A percentile compares a stretch with the other conserved stretches of the same genome.
Conservation (phyloP, 2,113 vertebrate species). For the Callipepla californica region DNA sequence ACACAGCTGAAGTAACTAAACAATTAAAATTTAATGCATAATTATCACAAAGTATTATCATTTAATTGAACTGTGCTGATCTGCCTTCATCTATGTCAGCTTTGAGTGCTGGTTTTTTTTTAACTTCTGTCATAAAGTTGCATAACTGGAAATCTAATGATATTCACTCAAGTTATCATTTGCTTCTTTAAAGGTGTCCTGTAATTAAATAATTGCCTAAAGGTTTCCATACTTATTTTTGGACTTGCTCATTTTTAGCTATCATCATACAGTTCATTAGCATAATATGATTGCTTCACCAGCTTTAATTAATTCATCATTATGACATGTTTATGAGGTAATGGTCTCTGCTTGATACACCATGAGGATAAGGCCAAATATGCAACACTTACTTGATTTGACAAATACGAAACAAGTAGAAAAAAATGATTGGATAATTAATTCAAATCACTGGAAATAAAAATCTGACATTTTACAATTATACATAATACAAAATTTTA, state of each 20-base stretch:
- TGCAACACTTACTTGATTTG: not conserved
- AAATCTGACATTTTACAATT: not conserved
- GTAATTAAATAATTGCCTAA: conserved; percentile 50
- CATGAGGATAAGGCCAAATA: not conserved
- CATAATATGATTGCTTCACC: not conserved
- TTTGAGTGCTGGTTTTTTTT: not conserved
- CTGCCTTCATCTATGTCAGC: not conserved
- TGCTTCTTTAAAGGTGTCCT: not conserved
- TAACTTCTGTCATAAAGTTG: not conserved
- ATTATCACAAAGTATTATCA: not conserved
- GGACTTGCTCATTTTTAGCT: conserved; percentile 39
- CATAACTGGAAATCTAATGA: conserved; percentile 5
- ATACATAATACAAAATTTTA: not conserved
- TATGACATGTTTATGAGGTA: not conserved
- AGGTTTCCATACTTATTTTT: conserved; percentile 6
- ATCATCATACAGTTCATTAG: conserved; percentile 10
- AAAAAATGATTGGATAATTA: not conserved
- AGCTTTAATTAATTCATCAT: conserved; percentile 36
- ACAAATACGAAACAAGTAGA: not conserved
- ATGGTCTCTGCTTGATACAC: not conserved
- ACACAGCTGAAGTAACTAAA: not conserved
- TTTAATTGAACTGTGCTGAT: not conserved
- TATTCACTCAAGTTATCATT: not conserved
- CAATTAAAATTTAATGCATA: not conserved
- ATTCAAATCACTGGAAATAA: not conserved